phyloP scores from a whole-genome alignment of 2,888 invertebrate species.

The Deilephila porcellus region DNA sequence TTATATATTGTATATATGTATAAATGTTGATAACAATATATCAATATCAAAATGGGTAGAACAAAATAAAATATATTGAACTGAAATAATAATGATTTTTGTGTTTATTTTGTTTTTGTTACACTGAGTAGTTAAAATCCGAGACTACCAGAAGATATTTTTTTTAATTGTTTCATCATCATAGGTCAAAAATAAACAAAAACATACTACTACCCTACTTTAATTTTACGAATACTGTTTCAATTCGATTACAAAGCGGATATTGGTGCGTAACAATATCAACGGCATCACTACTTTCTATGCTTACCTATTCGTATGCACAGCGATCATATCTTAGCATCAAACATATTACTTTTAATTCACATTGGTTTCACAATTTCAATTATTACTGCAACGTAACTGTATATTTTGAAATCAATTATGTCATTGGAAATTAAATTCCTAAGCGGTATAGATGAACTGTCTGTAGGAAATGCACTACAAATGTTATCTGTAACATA shows the following conservation, averaged over 20 bases:
- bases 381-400: constrained; percentile 28
- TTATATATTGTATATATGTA: too few species aligned
- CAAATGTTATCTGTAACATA: constrained; percentile 9
- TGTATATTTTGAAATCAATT: constrained; percentile 26
- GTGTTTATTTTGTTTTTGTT: too few species aligned
- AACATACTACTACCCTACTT: not conserved
- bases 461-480: constrained; percentile 18
- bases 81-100: too few species aligned
- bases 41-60: too few species aligned
- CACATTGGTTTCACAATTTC: constrained; percentile 31
- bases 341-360: constrained; percentile 30
- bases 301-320: constrained; percentile 43
- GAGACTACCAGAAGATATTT: too few species aligned
- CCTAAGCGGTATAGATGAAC: not conserved
- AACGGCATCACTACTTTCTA: constrained; percentile 12
- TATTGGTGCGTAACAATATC: not conserved
- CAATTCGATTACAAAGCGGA: not conserved
- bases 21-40: too few species aligned
- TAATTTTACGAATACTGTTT: not conserved
- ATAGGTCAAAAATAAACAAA: not conserved
- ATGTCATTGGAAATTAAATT: constrained; percentile 27
- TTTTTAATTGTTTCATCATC: too few species aligned
- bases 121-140: too few species aligned
- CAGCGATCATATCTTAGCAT: constrained; percentile 41
- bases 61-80: too few species aligned